Percentiles rank a stretch among this genome's conserved stretches.
These are phyloP conservation scores for Cyclophora punctaria DNA, from an alignment of 2,888 invertebrate genomes.

Conservation along the genomic window DNA sequence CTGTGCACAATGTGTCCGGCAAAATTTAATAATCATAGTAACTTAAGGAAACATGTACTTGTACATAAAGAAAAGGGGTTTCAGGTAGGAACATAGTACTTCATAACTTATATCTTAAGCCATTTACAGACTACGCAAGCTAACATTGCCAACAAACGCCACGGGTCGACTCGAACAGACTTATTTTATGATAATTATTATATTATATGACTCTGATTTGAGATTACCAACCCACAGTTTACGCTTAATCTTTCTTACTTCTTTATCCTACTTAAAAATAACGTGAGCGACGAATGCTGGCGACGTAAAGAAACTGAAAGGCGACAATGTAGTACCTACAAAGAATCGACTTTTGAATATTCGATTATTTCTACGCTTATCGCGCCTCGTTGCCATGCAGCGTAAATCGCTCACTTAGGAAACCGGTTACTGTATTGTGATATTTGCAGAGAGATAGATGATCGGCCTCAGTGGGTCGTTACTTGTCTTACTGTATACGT, in stretches of 20 bases:
- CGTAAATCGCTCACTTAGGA: neutral
- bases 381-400: no score
- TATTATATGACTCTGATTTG: neutral
- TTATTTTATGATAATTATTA: neutral
- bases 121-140: no score
- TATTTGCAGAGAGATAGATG: neutral
- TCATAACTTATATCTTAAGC: neutral
- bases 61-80: slow-evolving; percentile 22
- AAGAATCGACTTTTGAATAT: no score
- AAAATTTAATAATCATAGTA: slow-evolving; percentile 22
- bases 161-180: no score
- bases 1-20: slow-evolving; percentile 24
- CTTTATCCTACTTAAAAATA: no score
- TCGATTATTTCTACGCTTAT: no score
- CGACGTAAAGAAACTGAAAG: no score
- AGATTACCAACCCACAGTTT: no score
- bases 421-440: neutral
- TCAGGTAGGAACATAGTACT: slow-evolving; percentile 13
- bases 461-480: neutral
- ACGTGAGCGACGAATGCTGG: no score
- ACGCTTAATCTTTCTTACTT: no score
- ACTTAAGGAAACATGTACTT: slow-evolving; percentile 23
- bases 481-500: neutral
- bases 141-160: no score
- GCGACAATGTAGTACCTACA: no score